Evolutionary conservation across 2,888 invertebrate genomes (phyloP).

Genomic region (Brenthis daphne): DNA sequence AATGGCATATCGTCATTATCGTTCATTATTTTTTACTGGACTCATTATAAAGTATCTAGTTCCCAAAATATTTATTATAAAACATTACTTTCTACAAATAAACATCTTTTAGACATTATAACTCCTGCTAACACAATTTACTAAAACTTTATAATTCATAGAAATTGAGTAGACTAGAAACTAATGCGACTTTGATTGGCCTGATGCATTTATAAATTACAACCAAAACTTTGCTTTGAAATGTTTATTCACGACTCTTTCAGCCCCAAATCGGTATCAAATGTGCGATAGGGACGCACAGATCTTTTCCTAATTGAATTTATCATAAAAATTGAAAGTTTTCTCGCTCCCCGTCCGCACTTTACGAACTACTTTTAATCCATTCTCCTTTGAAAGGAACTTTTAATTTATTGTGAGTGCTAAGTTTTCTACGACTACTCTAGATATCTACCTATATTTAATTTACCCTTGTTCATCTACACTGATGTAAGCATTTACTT

Average conservation of each 20-base stretch:
- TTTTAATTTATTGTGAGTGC: conserved; percentile 81
- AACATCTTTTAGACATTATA: no score
- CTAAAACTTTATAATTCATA: conserved; percentile 36
- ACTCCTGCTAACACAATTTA: conserved; percentile 44
- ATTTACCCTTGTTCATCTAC: conserved; percentile 62
- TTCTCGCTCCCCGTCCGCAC: conserved; percentile 66
- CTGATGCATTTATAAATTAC: conserved; percentile 60
- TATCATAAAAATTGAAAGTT: conserved; percentile 82
- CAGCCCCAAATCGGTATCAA: conserved; percentile 54
- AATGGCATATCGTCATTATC: no score
- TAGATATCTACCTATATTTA: conserved; percentile 59
- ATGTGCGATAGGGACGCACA: conserved; percentile 63
- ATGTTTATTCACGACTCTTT: conserved; percentile 53
- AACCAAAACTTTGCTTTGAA: conserved; percentile 57
- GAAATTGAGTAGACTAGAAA: conserved; percentile 19
- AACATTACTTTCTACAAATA: no score
- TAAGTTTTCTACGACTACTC: conserved; percentile 71
- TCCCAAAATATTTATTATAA: no score
- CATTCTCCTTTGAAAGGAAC: conserved; percentile 76
- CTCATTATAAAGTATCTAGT: no score
- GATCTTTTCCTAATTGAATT: conserved; percentile 72
- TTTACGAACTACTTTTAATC: conserved; percentile 78
- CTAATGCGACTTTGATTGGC: conserved; percentile 51
- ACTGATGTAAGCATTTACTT: conserved; percentile 64
- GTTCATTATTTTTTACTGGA: no score